A percentile compares a stretch with the other conserved stretches of the same genome.
These are phyloP conservation scores for Drosophila sproati DNA, from an alignment of 1,140 invertebrate genomes.

Conservation along the genomic window DNA sequence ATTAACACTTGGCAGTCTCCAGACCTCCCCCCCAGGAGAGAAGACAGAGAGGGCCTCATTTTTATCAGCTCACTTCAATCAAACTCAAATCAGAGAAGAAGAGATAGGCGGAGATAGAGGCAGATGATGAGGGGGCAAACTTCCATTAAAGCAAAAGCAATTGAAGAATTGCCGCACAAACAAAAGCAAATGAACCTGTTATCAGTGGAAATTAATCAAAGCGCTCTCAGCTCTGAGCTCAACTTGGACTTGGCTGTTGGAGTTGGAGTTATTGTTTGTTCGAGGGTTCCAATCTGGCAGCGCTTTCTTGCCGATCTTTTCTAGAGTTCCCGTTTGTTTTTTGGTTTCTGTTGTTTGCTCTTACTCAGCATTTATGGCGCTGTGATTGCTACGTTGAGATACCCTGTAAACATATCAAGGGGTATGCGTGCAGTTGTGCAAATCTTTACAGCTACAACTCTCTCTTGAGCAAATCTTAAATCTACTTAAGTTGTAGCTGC, in stretches of 20 bases:
- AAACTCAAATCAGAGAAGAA: slow-evolving; percentile 16
- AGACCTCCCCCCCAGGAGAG: background rate
- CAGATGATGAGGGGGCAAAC: background rate
- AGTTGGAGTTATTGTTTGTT: background rate
- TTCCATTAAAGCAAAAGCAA: slow-evolving; percentile 58
- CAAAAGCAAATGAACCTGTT: slow-evolving; percentile 84
- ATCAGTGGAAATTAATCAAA: slow-evolving; percentile 83
- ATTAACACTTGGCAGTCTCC: slow-evolving; percentile 39
- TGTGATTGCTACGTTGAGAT: slow-evolving; percentile 28
- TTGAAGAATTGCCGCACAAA: slow-evolving; percentile 77
- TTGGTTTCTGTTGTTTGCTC: slow-evolving; percentile 69
- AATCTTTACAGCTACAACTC: no score
- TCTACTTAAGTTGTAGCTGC: no score
- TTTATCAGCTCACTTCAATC: slow-evolving; percentile 54
- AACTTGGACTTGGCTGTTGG: background rate
- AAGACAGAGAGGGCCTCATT: background rate
- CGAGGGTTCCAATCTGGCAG: background rate
- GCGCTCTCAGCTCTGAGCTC: background rate
- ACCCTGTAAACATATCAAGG: background rate
- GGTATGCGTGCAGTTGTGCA: no score
- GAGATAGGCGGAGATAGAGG: background rate
- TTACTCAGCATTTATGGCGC: slow-evolving; percentile 76
- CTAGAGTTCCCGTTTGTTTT: slow-evolving; percentile 23
- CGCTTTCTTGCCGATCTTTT: slow-evolving; percentile 4
- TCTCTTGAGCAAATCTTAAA: no score